A percentile compares a stretch with the other conserved stretches of the same genome.
These are phyloP conservation scores for Meghimatium bilineatum DNA, from an alignment of 2,888 invertebrate species.

Conservation along the genomic window DNA sequence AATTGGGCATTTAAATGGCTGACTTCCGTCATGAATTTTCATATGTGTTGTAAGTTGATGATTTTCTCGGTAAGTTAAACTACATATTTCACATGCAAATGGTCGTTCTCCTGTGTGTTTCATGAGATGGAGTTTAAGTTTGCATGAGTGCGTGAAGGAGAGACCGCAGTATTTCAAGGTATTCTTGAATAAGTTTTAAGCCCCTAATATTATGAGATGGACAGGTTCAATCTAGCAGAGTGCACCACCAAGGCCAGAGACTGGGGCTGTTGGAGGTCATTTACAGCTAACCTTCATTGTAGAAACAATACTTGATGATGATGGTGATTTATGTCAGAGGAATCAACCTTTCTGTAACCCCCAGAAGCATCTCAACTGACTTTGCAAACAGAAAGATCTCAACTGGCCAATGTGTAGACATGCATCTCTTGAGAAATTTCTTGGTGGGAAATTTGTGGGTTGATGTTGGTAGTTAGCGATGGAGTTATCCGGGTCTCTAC, in stretches of 20 bases:
- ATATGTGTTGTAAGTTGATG: conserved; percentile 34
- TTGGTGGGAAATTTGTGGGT: background rate
- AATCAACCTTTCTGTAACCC: too few species aligned
- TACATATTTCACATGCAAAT: conserved; percentile 20
- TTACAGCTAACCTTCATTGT: too few species aligned
- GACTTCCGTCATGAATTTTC: conserved; percentile 28
- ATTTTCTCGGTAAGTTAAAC: conserved; percentile 26
- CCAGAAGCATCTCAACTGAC: too few species aligned
- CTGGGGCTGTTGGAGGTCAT: too few species aligned
- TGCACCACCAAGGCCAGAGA: too few species aligned
- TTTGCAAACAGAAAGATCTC: background rate
- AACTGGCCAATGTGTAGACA: conserved; percentile 18
- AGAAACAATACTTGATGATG: too few species aligned
- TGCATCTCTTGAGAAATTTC: conserved; percentile 15
- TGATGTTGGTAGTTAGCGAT: background rate
- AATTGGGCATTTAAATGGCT: conserved; percentile 23
- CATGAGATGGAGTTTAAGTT: conserved; percentile 38
- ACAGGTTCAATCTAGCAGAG: too few species aligned
- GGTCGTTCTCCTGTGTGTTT: conserved; percentile 42
- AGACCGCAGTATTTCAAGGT: conserved; percentile 41
- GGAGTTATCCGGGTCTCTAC: background rate
- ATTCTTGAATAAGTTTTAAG: too few species aligned
- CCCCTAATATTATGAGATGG: too few species aligned
- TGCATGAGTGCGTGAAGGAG: conserved; percentile 35
- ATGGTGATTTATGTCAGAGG: too few species aligned